Conservation (phyloP, 2,888 invertebrate genomes). For the Drosophila mimica region DNA sequence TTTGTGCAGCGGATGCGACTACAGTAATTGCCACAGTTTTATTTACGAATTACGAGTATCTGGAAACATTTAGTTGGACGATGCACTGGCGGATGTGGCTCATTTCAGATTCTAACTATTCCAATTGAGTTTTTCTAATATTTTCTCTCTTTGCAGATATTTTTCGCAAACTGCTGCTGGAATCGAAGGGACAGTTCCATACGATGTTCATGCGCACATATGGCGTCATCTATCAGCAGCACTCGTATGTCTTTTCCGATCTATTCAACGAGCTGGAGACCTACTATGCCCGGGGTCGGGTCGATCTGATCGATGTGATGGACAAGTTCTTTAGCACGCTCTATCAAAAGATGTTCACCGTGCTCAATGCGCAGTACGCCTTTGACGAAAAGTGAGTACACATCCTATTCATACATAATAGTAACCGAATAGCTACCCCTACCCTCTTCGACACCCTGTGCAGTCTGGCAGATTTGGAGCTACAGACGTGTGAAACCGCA, state of each 20-base stretch:
- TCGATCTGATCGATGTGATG: constrained; percentile 94
- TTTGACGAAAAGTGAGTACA: constrained; percentile 92
- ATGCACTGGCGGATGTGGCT: constrained; percentile 54
- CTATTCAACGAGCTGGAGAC: constrained; percentile 95
- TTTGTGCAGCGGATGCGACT: constrained; percentile 62
- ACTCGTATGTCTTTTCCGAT: constrained; percentile 96
- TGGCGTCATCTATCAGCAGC: constrained; percentile 97
- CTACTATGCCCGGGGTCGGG: constrained; percentile 94
- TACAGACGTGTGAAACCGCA: constrained; percentile 78
- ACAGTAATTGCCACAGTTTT: constrained; percentile 46
- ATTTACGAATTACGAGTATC: constrained; percentile 40
- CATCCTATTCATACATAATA: constrained; percentile 3
- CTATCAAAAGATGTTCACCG: constrained; percentile 98
- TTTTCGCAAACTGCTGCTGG: constrained; percentile 93
- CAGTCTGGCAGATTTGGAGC: constrained; percentile 53
- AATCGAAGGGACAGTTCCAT: constrained; percentile 95
- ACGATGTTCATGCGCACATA: constrained; percentile 98
- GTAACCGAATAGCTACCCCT: constrained; percentile 50
- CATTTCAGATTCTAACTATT: constrained; percentile 29
- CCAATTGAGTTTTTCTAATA: constrained; percentile 26
- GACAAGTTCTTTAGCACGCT: constrained; percentile 96
- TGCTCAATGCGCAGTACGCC: constrained; percentile 95
- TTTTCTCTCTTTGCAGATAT: constrained; percentile 89
- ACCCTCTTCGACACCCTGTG: not conserved
- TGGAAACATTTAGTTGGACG: constrained; percentile 50